Base-by-base conservation (phyloP, 2,113 vertebrate species). In the Ciconia stormi region DNA sequence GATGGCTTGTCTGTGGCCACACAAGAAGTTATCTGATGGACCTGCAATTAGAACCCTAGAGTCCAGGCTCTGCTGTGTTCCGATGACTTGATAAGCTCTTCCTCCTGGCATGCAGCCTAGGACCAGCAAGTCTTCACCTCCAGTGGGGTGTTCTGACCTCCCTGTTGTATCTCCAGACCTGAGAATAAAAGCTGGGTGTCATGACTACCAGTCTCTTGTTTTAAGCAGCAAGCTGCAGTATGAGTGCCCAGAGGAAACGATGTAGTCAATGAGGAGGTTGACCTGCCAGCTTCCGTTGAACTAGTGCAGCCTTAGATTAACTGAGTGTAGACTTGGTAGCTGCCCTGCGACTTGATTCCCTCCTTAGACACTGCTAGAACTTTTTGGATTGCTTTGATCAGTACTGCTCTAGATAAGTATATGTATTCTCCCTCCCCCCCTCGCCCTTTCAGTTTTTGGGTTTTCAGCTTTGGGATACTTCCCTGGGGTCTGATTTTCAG, bases 21-120 rank as follows among this genome's bases (percentile, higher is more conserved):
- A 96, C 87, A 90, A 86, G 96, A 44, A 56, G 91, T 61, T 82
- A 79, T 63, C 65, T 93, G 78, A 18, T 78, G 82, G 70, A 85
- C 58, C 70, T 69, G 40, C 83, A 63, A 13, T 87, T 67, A 84
- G 90, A 95, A 84, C 69, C 73, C 44, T 47, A 3, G 1, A 4
- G 76, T 59, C 80, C 82, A 27, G 50, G 59, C 89, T 83, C 21
- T 86, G 38, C 80, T 71, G 72, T 26, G 19, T 82, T 42, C 91
- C 27, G 26, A 53, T 79, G 88, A 12, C 65, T 82, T 30, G 84
- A 22, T 59, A 83, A 69, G 87, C 62, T 84, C 69, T 91, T 94
- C 47, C 76, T 93, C 65, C 52, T 55, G 90, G 92, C 85, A 34
- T 10, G 11, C 59, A 21, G 84, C 84, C 76, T 42, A 26, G 83